phyloP scores from a whole-genome alignment of 2,797 vertebrate species.

The Phaenicophaeus curvirostris region DNA sequence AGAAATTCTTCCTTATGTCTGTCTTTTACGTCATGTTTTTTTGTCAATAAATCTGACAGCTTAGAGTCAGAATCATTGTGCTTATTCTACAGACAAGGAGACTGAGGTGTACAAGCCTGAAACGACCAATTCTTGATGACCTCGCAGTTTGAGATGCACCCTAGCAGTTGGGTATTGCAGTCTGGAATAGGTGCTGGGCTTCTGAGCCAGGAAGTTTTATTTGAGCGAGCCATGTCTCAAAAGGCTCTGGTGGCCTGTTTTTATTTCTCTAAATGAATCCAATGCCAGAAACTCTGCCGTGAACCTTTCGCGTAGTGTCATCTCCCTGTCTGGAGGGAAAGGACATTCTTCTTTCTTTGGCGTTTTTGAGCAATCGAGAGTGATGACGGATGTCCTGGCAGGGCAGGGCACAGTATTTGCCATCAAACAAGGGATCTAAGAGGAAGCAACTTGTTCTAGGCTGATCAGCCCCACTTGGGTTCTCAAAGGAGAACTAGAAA shows the following conservation, averaged over 20 bases:
- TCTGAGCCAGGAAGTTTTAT: not conserved
- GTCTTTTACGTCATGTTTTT: not conserved
- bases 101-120: not conserved
- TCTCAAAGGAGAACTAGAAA: not conserved
- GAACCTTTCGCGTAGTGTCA: not conserved
- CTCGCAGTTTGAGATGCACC: not conserved
- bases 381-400: not conserved
- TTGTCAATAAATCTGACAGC: not conserved
- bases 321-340: not conserved
- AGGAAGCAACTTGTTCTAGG: not conserved
- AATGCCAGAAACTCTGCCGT: not conserved
- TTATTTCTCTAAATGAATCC: not conserved
- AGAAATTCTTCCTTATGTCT: too few species aligned
- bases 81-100: not conserved
- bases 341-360: not conserved
- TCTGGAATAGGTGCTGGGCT: not conserved
- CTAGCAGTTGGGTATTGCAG: fast-evolving
- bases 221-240: not conserved
- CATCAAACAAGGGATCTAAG: not conserved
- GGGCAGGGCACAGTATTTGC: not conserved
- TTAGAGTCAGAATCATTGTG: not conserved
- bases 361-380: not conserved
- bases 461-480: not conserved
- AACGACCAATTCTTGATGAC: not conserved
- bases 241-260: not conserved